These are phyloP conservation scores for Brachionus angularis DNA, from an alignment of 1,140 invertebrate genomes.

Conservation along the genomic window DNA sequence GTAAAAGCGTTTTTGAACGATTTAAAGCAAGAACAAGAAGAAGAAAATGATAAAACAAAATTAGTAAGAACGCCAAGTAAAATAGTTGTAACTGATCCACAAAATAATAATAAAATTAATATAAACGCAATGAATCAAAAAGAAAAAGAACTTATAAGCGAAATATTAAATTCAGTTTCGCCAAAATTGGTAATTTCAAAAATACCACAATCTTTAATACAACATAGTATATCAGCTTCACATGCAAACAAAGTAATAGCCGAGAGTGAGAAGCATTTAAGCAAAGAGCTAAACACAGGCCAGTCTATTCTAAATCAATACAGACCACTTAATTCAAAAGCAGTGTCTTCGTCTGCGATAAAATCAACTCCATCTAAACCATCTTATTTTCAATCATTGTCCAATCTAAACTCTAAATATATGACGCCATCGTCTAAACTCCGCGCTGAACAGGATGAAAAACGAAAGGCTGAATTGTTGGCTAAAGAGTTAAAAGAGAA, in stretches of 20 bases:
- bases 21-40: neutral
- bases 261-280: neutral
- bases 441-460: conserved; percentile 1
- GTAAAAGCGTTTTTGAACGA: conserved; percentile 21
- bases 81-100: neutral
- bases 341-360: neutral
- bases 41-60: too few relatives aligned
- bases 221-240: conserved; percentile 3
- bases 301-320: neutral
- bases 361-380: neutral
- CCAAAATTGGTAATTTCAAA: neutral
- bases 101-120: neutral
- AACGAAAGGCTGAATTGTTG: conserved; percentile 17
- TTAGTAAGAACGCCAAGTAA: too few relatives aligned
- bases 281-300: neutral
- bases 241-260: neutral
- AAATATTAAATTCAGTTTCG: neutral
- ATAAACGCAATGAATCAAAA: neutral
- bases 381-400: neutral
- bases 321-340: neutral
- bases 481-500: conserved; percentile 7
- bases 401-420: conserved; percentile 20
- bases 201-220: neutral
- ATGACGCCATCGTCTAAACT: conserved; percentile 16
- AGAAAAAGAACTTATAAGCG: neutral